These are phyloP conservation scores for Chaetura pelagica DNA, from an alignment of 2,113 vertebrate species.

Conservation along the genomic window DNA sequence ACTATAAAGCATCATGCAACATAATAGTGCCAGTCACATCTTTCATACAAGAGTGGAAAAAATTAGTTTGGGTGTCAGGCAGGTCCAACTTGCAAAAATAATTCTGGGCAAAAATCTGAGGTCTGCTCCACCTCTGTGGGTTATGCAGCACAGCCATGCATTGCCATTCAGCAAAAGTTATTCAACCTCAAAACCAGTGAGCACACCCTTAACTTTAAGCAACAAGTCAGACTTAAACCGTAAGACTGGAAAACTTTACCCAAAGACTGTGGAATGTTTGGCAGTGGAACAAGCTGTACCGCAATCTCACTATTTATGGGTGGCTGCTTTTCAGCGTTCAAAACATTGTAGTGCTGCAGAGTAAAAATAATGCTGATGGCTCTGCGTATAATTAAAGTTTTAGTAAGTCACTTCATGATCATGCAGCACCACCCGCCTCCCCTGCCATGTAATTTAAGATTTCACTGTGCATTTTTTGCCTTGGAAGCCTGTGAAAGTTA, in stretches of 20 bases:
- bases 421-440: background rate
- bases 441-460: background rate
- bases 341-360: slow-evolving; percentile 12
- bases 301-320: slow-evolving; percentile 52
- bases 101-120: background rate
- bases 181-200: background rate
- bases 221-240: background rate
- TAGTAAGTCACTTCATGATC: slow-evolving; percentile 18
- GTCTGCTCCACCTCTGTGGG: background rate
- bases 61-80: background rate
- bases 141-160: background rate
- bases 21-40: background rate
- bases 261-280: slow-evolving; percentile 29
- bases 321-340: background rate
- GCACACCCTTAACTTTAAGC: background rate
- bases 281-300: slow-evolving; percentile 28
- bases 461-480: slow-evolving; percentile 18
- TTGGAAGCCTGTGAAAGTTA: background rate
- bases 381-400: background rate
- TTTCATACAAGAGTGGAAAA: background rate
- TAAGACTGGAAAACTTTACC: background rate
- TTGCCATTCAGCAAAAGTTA: background rate
- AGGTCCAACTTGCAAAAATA: background rate
- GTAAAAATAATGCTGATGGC: slow-evolving; percentile 43
- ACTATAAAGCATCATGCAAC: background rate